Percentiles rank a stretch among this genome's conserved stretches.
phyloP scores from a whole-genome alignment of 2,797 vertebrate genomes.

The Vultur gryphus region DNA sequence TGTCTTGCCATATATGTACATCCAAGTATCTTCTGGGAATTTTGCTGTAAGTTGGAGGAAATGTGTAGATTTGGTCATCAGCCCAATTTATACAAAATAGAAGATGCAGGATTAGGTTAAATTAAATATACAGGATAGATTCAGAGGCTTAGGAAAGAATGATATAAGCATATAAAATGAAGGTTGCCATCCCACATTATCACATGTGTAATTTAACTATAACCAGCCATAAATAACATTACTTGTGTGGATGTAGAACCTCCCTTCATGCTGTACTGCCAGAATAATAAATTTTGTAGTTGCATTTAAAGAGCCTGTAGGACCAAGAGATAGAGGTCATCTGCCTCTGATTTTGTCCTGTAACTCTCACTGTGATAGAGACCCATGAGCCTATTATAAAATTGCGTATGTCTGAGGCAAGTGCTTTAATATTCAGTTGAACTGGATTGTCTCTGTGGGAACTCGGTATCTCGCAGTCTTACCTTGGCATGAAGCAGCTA shows the following conservation, averaged over 20 bases:
- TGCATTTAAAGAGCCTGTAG: not conserved
- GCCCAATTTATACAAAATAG: not conserved
- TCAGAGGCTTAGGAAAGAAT: not conserved
- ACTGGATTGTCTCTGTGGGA: not conserved
- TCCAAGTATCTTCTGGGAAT: accelerated
- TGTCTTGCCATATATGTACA: not conserved
- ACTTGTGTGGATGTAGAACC: not conserved
- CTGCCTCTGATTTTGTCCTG: not conserved
- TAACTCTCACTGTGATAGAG: not conserved
- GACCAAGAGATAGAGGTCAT: not conserved
- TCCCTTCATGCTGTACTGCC: not conserved
- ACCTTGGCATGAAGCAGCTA: not conserved
- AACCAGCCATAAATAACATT: not conserved
- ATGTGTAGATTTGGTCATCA: not conserved
- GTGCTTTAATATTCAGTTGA: not conserved
- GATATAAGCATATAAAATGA: not conserved
- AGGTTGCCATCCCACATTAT: not conserved
- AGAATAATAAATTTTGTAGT: too few species aligned
- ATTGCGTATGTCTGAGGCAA: not conserved
- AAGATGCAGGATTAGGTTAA: not conserved
- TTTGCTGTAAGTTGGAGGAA: not conserved
- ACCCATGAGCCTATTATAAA: not conserved
- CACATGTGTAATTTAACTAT: not conserved
- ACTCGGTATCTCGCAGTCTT: too few species aligned
- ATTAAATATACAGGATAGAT: not conserved